Evolutionary conservation across 1,140 invertebrate species (phyloP).

Genomic region (Bombus superbus): DNA sequence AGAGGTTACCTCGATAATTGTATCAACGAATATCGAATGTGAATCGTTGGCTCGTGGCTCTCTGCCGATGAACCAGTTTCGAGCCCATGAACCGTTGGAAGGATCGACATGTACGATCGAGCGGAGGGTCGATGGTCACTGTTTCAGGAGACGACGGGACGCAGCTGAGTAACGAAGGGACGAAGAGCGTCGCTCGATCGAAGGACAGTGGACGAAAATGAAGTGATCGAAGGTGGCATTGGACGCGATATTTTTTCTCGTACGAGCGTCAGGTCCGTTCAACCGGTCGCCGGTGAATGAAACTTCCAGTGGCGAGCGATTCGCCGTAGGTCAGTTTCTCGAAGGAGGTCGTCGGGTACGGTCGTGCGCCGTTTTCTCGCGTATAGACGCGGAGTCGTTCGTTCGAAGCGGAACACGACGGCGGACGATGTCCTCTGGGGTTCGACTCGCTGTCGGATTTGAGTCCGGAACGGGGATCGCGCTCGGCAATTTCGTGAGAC

Average conservation of each 20-base stretch:
- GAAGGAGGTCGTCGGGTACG: constrained; percentile 45
- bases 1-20: no score
- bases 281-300: constrained; percentile 55
- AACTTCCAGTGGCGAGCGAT: constrained; percentile 59
- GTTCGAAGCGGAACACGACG: not conserved
- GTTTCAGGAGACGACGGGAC: constrained; percentile 3
- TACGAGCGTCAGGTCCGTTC: constrained; percentile 30
- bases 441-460: not conserved
- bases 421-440: constrained; percentile 4
- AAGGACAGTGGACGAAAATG: not conserved
- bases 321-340: constrained; percentile 73
- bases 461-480: not conserved
- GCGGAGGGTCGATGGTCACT: not conserved
- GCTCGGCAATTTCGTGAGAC: not conserved
- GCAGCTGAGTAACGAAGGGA: constrained; percentile 2
- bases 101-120: not conserved
- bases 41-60: not conserved
- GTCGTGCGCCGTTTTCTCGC: constrained; percentile 21
- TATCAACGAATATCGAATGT: not conserved
- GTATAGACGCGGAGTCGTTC: not conserved
- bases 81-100: not conserved
- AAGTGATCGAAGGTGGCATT: constrained; percentile 5
- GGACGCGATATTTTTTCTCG: not conserved
- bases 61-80: not conserved
- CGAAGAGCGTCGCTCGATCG: not conserved